Conservation (phyloP, 1,140 invertebrate species). For the Lepidurus arcticus region DNA sequence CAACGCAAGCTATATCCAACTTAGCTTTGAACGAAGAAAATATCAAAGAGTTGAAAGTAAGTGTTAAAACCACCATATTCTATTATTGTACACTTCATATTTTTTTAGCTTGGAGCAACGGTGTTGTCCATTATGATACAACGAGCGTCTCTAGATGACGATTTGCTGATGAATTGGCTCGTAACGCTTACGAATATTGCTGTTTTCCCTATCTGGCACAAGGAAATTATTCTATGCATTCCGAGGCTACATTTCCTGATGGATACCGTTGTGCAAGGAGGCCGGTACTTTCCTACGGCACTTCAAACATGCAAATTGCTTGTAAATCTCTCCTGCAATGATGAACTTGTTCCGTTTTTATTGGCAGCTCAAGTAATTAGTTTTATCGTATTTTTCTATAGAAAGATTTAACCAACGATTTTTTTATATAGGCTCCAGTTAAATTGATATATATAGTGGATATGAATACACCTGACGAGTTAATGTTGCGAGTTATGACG, state of each 20-base stretch:
- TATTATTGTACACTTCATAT: not conserved
- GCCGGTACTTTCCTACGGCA: not conserved
- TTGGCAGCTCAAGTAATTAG: constrained; percentile 55
- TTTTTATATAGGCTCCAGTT: not conserved
- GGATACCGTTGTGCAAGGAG: constrained; percentile 39
- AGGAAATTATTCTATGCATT: constrained; percentile 45
- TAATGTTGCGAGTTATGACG: not conserved
- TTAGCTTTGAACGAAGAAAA: constrained; percentile 52
- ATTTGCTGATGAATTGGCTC: constrained; percentile 43
- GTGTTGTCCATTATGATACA: not conserved
- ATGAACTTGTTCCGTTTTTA: constrained; percentile 56
- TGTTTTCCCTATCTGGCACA: constrained; percentile 48
- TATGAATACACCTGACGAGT: not conserved
- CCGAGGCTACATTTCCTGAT: constrained; percentile 46
- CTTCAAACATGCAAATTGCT: constrained; percentile 49
- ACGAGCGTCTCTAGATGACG: constrained; percentile 29
- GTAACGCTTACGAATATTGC: constrained; percentile 50
- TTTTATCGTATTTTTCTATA: not conserved
- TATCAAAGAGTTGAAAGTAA: constrained; percentile 50
- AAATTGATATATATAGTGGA: not conserved
- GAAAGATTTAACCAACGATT: not conserved
- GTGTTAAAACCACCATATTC: not conserved
- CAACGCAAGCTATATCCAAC: constrained; percentile 51
- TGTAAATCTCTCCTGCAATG: constrained; percentile 60
- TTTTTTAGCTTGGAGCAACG: not conserved